Base-by-base conservation (phyloP, 2,888 invertebrate species). In the Clusia tigrina region DNA sequence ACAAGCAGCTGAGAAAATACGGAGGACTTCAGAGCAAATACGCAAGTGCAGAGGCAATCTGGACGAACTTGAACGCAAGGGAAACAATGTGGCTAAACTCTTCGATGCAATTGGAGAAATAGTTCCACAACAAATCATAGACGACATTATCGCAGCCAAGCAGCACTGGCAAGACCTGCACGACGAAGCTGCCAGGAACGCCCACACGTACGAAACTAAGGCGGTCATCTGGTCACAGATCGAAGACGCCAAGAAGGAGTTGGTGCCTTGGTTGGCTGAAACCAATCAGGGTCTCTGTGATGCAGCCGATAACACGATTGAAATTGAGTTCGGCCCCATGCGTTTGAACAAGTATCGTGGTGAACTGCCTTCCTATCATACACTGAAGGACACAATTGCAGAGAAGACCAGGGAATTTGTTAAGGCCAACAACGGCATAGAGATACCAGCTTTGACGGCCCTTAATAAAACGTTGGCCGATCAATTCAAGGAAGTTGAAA, bases 191-290 rank as follows among this genome's bases (percentile, higher is more conserved):
- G 87, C 90, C 5, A 91, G 90, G 69, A 88, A 89, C 70, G 89
- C 90, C 22, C 93, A 94, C 80, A 89, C 90, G 59, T 88, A 92
- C 56, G 96, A 97, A 83, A 92, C 94, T 0, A 95, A 96, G 82
- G 87, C 91, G 0, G 90, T 93, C n/a, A 91, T 96, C 58, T 96
- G 96, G 95, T 91, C 94, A 74, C 95, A 96, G 81, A 91, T 97
- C 37, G 92, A 94, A 71, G 93, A 93, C 64, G 89, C 91, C 0
- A 94, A 93, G 78, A 91, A 91, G 67, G 94, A 94, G 78, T 85
- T 96, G 2, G 84, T 91, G 0, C 88, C 89, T 22, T 97, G 97
- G 97, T 79, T 96, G 5, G 89, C 89, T 64, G 91, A 93, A 78
- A 95, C 93, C 22, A 92, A 92, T 62, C 89, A 91, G 71, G 89